Conservation (phyloP, 2,888 invertebrate species). For the Chrysodeixis includens region DNA sequence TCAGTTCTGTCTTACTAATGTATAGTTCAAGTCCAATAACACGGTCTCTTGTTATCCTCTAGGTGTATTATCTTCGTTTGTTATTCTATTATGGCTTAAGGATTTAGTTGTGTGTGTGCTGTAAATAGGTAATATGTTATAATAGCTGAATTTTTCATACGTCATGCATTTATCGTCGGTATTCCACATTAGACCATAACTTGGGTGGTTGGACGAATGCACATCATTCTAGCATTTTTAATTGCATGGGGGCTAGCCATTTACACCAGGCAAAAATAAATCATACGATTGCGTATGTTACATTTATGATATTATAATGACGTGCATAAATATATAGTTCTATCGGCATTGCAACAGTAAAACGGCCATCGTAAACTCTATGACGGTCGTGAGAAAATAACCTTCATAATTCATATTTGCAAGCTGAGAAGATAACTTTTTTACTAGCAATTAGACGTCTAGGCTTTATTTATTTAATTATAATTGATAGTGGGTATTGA, state of each 20-base stretch:
- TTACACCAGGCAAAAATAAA: not conserved
- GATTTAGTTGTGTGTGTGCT: not conserved
- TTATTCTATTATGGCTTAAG: slow-evolving; percentile 1
- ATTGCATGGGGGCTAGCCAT: not conserved
- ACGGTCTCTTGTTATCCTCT: slow-evolving; percentile 53
- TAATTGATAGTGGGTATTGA: slow-evolving; percentile 15
- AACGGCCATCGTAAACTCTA: not conserved
- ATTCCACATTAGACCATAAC: not conserved
- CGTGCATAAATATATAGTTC: not conserved
- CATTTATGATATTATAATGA: not conserved
- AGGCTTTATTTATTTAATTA: not conserved
- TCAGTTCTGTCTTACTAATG: slow-evolving; percentile 51
- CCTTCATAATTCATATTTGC: not conserved
- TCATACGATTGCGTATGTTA: not conserved
- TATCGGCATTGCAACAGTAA: not conserved
- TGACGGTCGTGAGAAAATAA: slow-evolving; percentile 2
- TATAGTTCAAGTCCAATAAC: slow-evolving; percentile 63
- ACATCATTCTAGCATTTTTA: not conserved
- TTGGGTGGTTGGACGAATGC: not conserved
- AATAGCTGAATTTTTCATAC: not conserved
- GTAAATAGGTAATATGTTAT: not conserved
- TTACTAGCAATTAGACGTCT: not conserved
- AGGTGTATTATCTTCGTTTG: slow-evolving; percentile 39
- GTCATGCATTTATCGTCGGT: not conserved
- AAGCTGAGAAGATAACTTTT: not conserved